These are phyloP conservation scores for Eurois occulta DNA, from an alignment of 2,888 invertebrate genomes.

Conservation along the genomic window DNA sequence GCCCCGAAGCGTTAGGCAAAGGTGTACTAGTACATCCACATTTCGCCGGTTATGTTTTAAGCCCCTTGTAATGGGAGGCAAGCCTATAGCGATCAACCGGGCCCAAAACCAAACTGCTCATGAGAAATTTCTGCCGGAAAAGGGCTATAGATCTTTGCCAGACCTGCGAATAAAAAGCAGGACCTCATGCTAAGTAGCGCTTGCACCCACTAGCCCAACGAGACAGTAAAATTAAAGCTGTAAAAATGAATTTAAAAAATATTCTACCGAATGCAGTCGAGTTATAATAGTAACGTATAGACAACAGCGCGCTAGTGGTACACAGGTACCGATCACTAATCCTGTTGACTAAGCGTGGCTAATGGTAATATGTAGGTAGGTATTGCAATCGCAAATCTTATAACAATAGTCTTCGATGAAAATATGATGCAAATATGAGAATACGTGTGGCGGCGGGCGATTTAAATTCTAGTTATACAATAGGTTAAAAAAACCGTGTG, in stretches of 20 bases:
- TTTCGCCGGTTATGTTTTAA: not conserved
- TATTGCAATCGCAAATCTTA: not conserved
- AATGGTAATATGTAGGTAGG: slow-evolving; percentile 15
- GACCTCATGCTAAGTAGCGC: not conserved
- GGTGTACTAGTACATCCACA: not conserved
- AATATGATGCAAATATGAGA: not conserved
- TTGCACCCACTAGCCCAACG: not conserved
- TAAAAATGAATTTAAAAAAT: not conserved
- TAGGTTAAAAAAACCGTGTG: too few relatives aligned
- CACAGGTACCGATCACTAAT: slow-evolving; percentile 10
- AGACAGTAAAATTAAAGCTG: not conserved
- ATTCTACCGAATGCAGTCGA: not conserved
- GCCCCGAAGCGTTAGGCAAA: not conserved
- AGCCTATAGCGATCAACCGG: not conserved
- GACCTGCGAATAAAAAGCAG: not conserved
- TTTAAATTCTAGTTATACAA: not conserved
- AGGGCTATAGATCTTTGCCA: not conserved
- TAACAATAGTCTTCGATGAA: not conserved
- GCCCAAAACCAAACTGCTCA: not conserved
- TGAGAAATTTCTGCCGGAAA: not conserved
- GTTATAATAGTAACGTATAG: not conserved
- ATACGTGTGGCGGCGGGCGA: not conserved
- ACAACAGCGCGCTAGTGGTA: slow-evolving; percentile 3
- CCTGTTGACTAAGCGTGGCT: slow-evolving; percentile 17
- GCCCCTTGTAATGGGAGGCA: not conserved